A percentile compares a stretch with the other conserved stretches of the same genome.
Evolutionary conservation across 2,797 vertebrate species (phyloP).

Genomic region (Arctocebus calabarensis): DNA sequence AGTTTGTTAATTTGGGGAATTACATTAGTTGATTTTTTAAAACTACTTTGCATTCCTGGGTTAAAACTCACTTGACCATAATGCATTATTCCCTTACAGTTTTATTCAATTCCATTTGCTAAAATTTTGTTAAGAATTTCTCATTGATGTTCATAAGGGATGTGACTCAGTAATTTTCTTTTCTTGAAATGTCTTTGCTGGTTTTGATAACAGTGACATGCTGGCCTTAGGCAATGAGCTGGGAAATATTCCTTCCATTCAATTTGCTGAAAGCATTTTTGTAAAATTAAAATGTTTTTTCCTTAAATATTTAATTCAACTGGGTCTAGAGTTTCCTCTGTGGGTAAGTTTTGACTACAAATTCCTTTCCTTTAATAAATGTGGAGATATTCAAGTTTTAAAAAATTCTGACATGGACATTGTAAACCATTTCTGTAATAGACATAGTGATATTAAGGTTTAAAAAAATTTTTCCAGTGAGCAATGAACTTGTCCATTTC

Average conservation of each 20-base stretch:
- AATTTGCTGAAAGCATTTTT: slow-evolving; percentile 12
- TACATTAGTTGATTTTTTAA: neutral
- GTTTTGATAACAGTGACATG: neutral
- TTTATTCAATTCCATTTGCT: too few relatives aligned
- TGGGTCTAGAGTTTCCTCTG: too few relatives aligned
- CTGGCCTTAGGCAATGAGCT: neutral
- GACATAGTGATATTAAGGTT: neutral
- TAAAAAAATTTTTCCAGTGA: neutral
- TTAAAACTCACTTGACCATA: too few relatives aligned
- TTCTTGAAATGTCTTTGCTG: neutral
- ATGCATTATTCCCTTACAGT: too few relatives aligned
- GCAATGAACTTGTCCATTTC: neutral
- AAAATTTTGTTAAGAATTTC: too few relatives aligned
- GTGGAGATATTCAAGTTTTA: too few relatives aligned
- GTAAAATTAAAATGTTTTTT: neutral
- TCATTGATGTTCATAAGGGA: neutral
- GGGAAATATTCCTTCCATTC: neutral
- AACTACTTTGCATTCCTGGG: neutral
- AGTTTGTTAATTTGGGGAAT: neutral
- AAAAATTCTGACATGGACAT: too few relatives aligned
- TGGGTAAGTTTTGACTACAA: neutral
- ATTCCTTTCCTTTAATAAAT: too few relatives aligned
- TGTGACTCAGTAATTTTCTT: neutral
- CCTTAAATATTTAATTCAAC: neutral
- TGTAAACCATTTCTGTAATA: neutral